A percentile compares a stretch with the other conserved stretches of the same genome.
Conservation (phyloP, 2,888 invertebrate species). For the Tillus elongatus region DNA sequence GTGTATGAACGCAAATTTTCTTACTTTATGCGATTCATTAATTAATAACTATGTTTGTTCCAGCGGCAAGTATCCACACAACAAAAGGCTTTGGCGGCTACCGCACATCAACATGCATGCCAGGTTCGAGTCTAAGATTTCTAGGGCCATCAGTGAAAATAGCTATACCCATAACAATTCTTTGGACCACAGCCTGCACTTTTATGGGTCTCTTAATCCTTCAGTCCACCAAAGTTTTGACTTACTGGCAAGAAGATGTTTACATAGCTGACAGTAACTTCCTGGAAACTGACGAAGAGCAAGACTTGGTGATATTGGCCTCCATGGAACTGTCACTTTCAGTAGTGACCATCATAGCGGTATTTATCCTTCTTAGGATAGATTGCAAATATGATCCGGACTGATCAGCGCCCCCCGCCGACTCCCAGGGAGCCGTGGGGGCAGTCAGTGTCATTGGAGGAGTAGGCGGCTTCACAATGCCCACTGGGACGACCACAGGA, state of each 20-base stretch:
- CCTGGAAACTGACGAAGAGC: constrained; percentile 23
- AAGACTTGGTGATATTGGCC: constrained; percentile 42
- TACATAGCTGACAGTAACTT: constrained; percentile 33
- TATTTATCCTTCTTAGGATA: constrained; percentile 47
- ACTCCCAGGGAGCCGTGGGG: constrained; percentile 39
- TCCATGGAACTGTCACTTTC: constrained; percentile 46
- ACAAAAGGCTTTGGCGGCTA: constrained; percentile 44
- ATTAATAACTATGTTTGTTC: constrained; percentile 20
- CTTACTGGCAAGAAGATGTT: too few relatives aligned
- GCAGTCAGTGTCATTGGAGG: constrained; percentile 35
- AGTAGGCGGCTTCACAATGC: constrained; percentile 32
- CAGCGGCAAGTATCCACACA: constrained; percentile 54
- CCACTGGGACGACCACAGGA: constrained; percentile 40
- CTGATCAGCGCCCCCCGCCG: constrained; percentile 39
- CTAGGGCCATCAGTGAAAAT: constrained; percentile 35
- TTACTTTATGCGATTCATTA: too few relatives aligned
- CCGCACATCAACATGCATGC: constrained; percentile 33
- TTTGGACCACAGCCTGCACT: constrained; percentile 51
- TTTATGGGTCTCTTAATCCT: constrained; percentile 47
- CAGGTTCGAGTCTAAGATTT: constrained; percentile 34
- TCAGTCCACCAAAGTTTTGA: constrained; percentile 47
- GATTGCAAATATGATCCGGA: constrained; percentile 44
- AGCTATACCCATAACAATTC: constrained; percentile 37
- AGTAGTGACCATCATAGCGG: constrained; percentile 45
- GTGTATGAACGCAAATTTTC: too few relatives aligned